Evolutionary conservation across 2,888 invertebrate genomes (phyloP).

Genomic region (Ernsta delagoae): DNA sequence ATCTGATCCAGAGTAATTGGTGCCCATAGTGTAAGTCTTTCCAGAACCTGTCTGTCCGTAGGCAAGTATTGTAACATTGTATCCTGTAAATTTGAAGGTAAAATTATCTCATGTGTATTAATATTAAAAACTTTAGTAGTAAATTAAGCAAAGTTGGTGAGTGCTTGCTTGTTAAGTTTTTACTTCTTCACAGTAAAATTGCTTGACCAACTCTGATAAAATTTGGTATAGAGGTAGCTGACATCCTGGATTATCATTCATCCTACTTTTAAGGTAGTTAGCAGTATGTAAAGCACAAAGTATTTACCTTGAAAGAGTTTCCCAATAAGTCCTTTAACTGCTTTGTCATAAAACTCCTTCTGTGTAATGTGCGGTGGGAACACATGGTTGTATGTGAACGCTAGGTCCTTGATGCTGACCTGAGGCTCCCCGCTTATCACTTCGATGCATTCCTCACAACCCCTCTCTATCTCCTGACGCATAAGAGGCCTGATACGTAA

Average conservation of each 20-base stretch:
- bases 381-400: constrained; percentile 94
- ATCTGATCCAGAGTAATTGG: constrained; percentile 87
- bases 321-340: constrained; percentile 88
- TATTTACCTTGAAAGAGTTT: constrained; percentile 91
- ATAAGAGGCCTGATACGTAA: constrained; percentile 93
- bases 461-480: constrained; percentile 88
- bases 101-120: not conserved
- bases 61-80: constrained; percentile 96
- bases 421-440: constrained; percentile 87
- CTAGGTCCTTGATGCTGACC: constrained; percentile 88
- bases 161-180: too few relatives aligned
- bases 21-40: constrained; percentile 97
- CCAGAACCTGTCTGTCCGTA: constrained; percentile 98
- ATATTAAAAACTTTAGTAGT: too few relatives aligned
- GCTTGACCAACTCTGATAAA: too few relatives aligned
- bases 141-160: too few relatives aligned
- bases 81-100: constrained; percentile 84
- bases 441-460: constrained; percentile 90
- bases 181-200: too few relatives aligned
- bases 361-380: constrained; percentile 89
- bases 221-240: too few relatives aligned
- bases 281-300: not conserved
- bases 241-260: too few relatives aligned
- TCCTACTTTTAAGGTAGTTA: too few relatives aligned
- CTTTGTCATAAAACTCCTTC: constrained; percentile 88